Evolutionary conservation across 2,888 invertebrate species (phyloP).

Genomic region (Drosophila mimetica): DNA sequence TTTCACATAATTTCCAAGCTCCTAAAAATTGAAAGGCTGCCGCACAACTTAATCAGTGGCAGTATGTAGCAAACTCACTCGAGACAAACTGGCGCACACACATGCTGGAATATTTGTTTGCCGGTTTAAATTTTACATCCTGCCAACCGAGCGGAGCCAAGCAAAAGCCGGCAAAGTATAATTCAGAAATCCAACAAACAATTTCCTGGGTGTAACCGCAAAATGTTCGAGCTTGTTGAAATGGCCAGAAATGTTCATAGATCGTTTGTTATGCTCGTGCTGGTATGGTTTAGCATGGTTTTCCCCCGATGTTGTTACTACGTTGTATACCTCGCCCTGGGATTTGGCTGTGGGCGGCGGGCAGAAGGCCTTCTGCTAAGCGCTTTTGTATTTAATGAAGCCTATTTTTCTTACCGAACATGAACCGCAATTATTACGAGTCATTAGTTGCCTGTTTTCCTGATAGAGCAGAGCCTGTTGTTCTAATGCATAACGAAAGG

Average conservation of each 20-base stretch:
- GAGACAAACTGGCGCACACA: conserved; percentile 18
- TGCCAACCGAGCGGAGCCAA: neutral
- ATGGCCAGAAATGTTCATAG: conserved; percentile 37
- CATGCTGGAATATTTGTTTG: conserved; percentile 35
- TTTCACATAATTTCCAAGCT: conserved; percentile 37
- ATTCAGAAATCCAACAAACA: conserved; percentile 55
- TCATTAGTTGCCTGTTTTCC: conserved; percentile 48
- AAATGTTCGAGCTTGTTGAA: conserved; percentile 45
- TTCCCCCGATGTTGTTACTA: conserved; percentile 16
- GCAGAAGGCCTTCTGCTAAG: conserved; percentile 50
- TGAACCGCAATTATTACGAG: conserved; percentile 69
- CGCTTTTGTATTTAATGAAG: conserved; percentile 74
- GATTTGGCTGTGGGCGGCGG: conserved; percentile 21
- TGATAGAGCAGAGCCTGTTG: conserved; percentile 13
- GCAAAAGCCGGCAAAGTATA: conserved; percentile 18
- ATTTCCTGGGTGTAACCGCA: conserved; percentile 51
- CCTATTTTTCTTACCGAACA: conserved; percentile 68
- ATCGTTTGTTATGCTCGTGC: conserved; percentile 57
- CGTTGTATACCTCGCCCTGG: conserved; percentile 1
- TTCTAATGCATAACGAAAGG: conserved; percentile 14
- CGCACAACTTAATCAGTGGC: conserved; percentile 50
- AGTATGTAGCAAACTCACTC: conserved; percentile 2
- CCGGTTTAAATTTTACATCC: conserved; percentile 28
- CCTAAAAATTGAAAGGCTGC: conserved; percentile 43
- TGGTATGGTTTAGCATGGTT: conserved; percentile 35